phyloP scores from a whole-genome alignment of 2,113 vertebrate species.

The Pituophis catenifer region DNA sequence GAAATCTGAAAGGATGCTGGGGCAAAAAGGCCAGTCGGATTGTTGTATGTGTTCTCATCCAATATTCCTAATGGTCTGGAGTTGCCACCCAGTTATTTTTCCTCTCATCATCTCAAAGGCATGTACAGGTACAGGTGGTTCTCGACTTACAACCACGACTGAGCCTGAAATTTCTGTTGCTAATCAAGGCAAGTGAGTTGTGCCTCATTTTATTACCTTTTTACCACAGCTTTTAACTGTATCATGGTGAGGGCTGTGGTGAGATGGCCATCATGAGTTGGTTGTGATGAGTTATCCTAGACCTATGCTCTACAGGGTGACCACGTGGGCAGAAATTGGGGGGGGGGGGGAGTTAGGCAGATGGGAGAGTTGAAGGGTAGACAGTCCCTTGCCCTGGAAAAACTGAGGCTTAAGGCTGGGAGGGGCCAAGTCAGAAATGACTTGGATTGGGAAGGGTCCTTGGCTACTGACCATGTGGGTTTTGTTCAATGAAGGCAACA shows the following conservation, averaged over 20 bases:
- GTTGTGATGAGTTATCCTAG: too few relatives aligned
- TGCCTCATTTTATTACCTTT: too few relatives aligned
- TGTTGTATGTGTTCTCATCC: not conserved
- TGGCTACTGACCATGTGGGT: not conserved
- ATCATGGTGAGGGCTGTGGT: too few relatives aligned
- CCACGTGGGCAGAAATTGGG: not conserved
- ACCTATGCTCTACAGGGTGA: not conserved
- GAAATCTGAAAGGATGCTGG: not conserved
- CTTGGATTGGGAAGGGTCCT: not conserved
- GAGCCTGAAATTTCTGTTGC: too few relatives aligned
- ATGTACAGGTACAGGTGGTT: not conserved
- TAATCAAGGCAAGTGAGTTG: too few relatives aligned
- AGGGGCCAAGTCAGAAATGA: not conserved
- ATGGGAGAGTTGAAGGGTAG: not conserved
- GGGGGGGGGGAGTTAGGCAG: not conserved
- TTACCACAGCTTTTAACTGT: too few relatives aligned
- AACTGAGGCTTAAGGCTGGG: not conserved
- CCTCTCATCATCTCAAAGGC: not conserved
- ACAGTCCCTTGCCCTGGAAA: not conserved
- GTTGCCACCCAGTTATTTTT: not conserved
- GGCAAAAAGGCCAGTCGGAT: not conserved
- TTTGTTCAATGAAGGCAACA: not conserved
- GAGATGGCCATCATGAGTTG: too few relatives aligned
- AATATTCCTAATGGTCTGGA: not conserved
- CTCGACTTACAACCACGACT: too few relatives aligned